Evolutionary conservation across 37 sponge, comb jelly and placozoan genomes (phyloP), one percentile per base, ranked within the genome.

Genomic region (Diacarnus erythraeanus): DNA sequence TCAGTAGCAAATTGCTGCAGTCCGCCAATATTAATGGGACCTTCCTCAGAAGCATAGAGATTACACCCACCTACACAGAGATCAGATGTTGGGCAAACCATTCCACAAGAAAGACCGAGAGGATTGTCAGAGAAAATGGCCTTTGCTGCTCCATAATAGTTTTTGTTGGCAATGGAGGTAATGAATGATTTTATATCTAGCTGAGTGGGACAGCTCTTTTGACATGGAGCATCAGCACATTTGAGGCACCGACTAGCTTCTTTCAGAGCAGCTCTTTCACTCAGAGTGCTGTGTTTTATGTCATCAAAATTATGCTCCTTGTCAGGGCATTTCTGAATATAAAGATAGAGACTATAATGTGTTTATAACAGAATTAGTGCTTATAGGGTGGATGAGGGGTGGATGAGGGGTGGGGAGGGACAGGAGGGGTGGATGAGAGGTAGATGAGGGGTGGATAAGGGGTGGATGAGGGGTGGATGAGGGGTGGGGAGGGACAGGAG

Each of bases 1-100:
- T 97, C 97, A 17, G 95, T 94, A 42, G 97, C 95, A 88, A 97
- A 97, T 82, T 97, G 97, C 83, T 97, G 97, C 70, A 97, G 92
- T 75, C 97, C 97, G 15, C 97, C 97, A 35, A 97, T 97, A 75
- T 97, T 97, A 66, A 97, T 97, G 21, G 97, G 95, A 0, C 97
- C 97, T 69, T 97, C 97, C 67, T 97, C 97, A 0, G 97, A 86
- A 31, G 90, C 94, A 64, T 94, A 94, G 18, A 97, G 88, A 80
- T 97, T 97, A 41, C 97, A 97, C 31, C 92, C 97, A 30, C 97
- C 97, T 77, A 96, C 97, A 77, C 97, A 96, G 31, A 96, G 88
- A 78, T 96, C 97, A 67, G 93, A 94, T 41, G 97, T 96, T 68
- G 97, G 97, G 42, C 97, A 96, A 39, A 96, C 97, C 97, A 96